Evolutionary conservation across 1,140 invertebrate species (phyloP), one percentile per base, ranked within the genome.

Genomic region (Drosophila lacertosa): DNA sequence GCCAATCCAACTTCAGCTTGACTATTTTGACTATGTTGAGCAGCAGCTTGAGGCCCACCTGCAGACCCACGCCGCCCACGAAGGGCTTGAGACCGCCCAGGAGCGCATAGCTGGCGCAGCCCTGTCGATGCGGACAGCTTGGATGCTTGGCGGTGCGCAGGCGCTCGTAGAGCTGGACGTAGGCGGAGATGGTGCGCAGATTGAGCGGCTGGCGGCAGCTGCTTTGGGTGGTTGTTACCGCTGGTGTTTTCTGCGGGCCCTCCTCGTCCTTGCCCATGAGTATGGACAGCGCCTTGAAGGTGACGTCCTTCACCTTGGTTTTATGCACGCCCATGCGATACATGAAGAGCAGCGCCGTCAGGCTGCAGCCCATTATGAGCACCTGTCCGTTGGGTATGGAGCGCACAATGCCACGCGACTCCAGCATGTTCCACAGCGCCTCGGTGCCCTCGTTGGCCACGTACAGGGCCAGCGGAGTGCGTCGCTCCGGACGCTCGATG

Each of bases 371-470:
- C 92, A 95, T 94, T 62, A 95, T 93, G 37, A 93, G 92, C 39
- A 94, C 93, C 90, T 95, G 94, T 20, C 95, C 95, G 84, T 93
- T 90, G 40, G 92, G 93, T 68, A 96, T 91, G 29, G 93, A 93
- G 10, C 90, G 92, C 4, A 95, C 91, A 32, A 93, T 92, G 51
- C 94, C 94, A 67, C 94, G 91, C 18, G 92, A 92, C 29, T 94
- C 92, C 5, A 93, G 91, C 95, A 96, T 96, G 62, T 93, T 93
- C 91, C 95, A 96, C 22, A 95, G 77, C 3, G 95, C 95, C 93
- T 97, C 96, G 16, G 94, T 94, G 20, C 95, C 95, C 92, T 96
- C 93, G 92, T 97, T 97, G 39, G 95, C 94, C 63, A 97, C 95
- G 91, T 97, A 97, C 20, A 97, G 91, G 75, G 94, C 94, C 7